Evolutionary conservation across 2,113 vertebrate species (phyloP), one percentile per base, ranked within the genome.

Genomic region (Malurus alboscapulatus): DNA sequence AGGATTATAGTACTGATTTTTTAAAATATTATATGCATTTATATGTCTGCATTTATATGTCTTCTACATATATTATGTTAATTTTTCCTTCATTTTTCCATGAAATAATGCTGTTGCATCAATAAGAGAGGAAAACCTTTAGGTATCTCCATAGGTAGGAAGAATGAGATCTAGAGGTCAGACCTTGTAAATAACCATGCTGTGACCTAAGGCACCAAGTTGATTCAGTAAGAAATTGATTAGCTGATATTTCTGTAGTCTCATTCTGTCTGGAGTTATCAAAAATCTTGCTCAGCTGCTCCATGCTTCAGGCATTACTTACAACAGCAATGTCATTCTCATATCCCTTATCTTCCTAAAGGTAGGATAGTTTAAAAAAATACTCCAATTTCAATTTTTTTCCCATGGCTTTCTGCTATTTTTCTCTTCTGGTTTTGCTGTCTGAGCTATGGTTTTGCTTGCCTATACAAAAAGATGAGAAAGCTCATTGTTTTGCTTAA

Each of bases 161-260:
- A 80, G 68, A 94, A 88, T 34, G 59, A 84, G 11, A 65, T 63
- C 14, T 26, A 77, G 58, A 58, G 72, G 42, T 88, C 54, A 75
- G 61, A 55, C 40, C 11, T 67, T 40, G 26, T 62, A 86, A 69
- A 94, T 72, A 94, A 55, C 13, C 10, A 21, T 30, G 14, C 20
- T 84, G 51, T 77, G 38, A 67, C 78, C 61, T 81, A 81, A 87
- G 30, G 54, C 48, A 91, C 53, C 44, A 62, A 78, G 69, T 42
- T 71, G 87, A 53, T 92, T 88, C 50, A 73, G 63, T 83, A 75
- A 84, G 68, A 89, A 91, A 91, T 42, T 57, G 68, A 90, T 96
- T 90, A 92, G 54, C 50, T 81, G 79, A 65, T 89, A 92, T 89
- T 87, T 89, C 58, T 95, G 40, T 87, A 84, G 61, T 71, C 74